phyloP scores from a whole-genome alignment of 2,113 vertebrate species.

The Perca flavescens region DNA sequence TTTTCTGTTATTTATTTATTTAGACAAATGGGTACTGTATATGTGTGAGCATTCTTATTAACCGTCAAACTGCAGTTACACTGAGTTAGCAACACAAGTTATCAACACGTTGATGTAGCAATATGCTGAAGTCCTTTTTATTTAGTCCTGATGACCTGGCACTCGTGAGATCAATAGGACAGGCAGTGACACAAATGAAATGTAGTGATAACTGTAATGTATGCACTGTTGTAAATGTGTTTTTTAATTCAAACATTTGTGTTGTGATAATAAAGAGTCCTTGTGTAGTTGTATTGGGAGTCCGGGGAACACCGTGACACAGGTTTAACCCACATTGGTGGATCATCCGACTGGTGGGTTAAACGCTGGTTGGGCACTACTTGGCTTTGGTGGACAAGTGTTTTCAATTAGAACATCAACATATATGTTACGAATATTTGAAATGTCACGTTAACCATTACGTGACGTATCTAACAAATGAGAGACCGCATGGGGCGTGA shows the following conservation, averaged over 20 bases:
- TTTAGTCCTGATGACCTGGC: neutral
- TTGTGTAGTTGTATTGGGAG: constrained; percentile 16
- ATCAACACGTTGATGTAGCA: neutral
- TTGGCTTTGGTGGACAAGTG: neutral
- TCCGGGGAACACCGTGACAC: neutral
- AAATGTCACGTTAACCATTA: neutral
- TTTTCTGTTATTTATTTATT: neutral
- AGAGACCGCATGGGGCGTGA: too few relatives aligned
- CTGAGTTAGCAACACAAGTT: neutral
- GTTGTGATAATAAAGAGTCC: constrained; percentile 20
- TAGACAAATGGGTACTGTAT: neutral
- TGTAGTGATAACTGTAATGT: constrained; percentile 33
- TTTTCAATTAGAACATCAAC: neutral
- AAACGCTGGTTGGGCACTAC: neutral
- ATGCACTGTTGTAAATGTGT: neutral
- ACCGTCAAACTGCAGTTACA: neutral
- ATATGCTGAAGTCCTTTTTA: neutral
- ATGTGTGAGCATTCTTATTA: neutral
- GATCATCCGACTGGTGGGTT: neutral
- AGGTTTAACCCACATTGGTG: neutral
- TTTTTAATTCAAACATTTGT: neutral
- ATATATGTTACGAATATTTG: neutral
- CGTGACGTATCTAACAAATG: neutral
- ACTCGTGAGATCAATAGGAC: neutral
- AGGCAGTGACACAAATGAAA: constrained; percentile 3